Percentiles rank a stretch among this genome's conserved stretches.
phyloP scores from a whole-genome alignment of 2,113 vertebrate species.

The Epinephelus lanceolatus region DNA sequence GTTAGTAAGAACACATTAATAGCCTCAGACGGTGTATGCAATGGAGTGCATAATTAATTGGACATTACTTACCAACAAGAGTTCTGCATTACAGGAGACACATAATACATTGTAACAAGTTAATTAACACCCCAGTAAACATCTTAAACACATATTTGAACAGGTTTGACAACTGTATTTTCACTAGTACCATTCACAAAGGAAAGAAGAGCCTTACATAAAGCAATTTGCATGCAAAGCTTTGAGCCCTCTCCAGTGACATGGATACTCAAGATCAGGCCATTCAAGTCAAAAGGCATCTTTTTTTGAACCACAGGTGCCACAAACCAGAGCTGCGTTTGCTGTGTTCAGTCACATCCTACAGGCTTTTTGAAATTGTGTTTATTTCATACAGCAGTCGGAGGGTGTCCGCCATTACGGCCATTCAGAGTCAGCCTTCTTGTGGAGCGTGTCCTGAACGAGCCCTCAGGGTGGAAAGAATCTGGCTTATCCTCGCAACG shows the following conservation, averaged over 20 bases:
- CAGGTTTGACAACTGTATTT: constrained; percentile 47
- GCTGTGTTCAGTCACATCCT: constrained; percentile 22
- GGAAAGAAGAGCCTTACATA: constrained; percentile 52
- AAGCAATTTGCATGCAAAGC: constrained; percentile 71
- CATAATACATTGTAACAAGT: constrained; percentile 49
- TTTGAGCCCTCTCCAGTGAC: constrained; percentile 48
- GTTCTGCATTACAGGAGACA: constrained; percentile 47
- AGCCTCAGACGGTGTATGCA: constrained; percentile 14
- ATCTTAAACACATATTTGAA: constrained; percentile 60
- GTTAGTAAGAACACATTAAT: constrained; percentile 20
- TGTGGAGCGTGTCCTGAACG: constrained; percentile 87
- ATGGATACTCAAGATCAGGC: constrained; percentile 34
- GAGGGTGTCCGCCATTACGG: constrained; percentile 82
- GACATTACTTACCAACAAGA: constrained; percentile 32
- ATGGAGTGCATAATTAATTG: constrained; percentile 15
- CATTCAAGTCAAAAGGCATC: constrained; percentile 56
- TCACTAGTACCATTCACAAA: constrained; percentile 65
- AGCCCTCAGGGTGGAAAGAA: constrained; percentile 88
- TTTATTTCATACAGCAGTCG: constrained; percentile 86
- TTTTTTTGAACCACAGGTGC: constrained; percentile 46
- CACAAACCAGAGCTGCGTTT: constrained; percentile 22
- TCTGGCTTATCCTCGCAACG: constrained; percentile 90
- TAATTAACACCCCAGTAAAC: constrained; percentile 59
- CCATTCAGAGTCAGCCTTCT: constrained; percentile 85
- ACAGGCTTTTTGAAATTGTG: background rate